Base-by-base conservation (phyloP, 1,140 invertebrate species). In the Potamilus streckersoni region DNA sequence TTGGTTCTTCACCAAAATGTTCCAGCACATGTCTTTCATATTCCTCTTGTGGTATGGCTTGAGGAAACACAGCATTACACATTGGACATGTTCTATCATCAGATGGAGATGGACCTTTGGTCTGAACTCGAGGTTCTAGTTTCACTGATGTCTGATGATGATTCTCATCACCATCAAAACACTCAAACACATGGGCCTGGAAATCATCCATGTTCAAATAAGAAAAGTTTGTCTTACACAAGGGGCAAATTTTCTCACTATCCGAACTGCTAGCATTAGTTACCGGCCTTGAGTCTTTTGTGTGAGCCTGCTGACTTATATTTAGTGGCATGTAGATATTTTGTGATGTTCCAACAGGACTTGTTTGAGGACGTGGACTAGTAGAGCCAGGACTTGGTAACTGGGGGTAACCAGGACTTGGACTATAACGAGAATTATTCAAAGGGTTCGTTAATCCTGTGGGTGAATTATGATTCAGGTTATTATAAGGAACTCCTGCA, bases 161-260 rank as follows among this genome's bases (percentile, higher is more conserved):
- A 0, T 68, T 69, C 2, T 78, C 80, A 67, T 83, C 80, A 31
- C 31, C 16, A 70, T 86, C 84, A 38, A 86, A 83, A 82, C 85
- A 86, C 38, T 84, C 78, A 73, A 85, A 83, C 2, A 86, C 84
- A 69, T 86, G 85, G 49, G 80, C 79, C 72, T 86, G 85, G 73
- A 86, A 86, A 4, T 85, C 80, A 27, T 85, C 82, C 76, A 84
- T 82, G 27, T 74, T 74, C 59, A 82, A 65, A 27, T 78, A 72
- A 8, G 73, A 71, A 67, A 82, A 86, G 62, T 85, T 78, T 61
- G 78, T 69, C 56, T 60, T 79, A 79, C 85, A 86, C 0, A 83
- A 79, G n/a, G 84, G 85, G 71, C 85, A 86, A 16, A 81, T 76
- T 61, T 77, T 77, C 20, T 72, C 69, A 38, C 38, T 38, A 3